Conservation (phyloP, 2,888 invertebrate species). For the Hydrotaea diabolus region DNA sequence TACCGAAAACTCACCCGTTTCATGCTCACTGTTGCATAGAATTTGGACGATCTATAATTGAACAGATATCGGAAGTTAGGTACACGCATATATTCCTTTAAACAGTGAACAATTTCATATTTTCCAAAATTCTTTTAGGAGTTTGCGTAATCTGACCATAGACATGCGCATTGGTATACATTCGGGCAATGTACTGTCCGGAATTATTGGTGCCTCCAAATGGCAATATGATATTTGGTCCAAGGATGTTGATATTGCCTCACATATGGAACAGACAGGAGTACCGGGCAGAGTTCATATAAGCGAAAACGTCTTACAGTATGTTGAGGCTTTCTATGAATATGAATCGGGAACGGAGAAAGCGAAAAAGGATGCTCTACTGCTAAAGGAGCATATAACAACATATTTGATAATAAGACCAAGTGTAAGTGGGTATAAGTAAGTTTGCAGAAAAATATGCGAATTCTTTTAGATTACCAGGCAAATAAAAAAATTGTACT, state of each 20-base stretch:
- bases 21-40: constrained; percentile 96
- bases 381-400: constrained; percentile 81
- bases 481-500: too few relatives aligned
- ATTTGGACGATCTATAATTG: constrained; percentile 95
- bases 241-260: constrained; percentile 90
- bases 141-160: constrained; percentile 90
- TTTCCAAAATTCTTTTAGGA: constrained; percentile 80
- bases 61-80: constrained; percentile 91
- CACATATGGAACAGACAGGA: constrained; percentile 96
- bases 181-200: constrained; percentile 94
- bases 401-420: constrained; percentile 3
- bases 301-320: constrained; percentile 89
- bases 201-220: constrained; percentile 94
- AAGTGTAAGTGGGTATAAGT: constrained; percentile 37
- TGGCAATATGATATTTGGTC: constrained; percentile 99
- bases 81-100: constrained; percentile 73
- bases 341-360: constrained; percentile 89
- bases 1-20: constrained; percentile 88
- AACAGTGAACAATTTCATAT: too few relatives aligned
- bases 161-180: constrained; percentile 99
- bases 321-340: constrained; percentile 85
- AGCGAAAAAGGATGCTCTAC: constrained; percentile 86
- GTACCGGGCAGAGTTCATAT: constrained; percentile 94
- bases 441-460: too few relatives aligned
- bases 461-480: too few relatives aligned